These are phyloP conservation scores for Cordilura impudica DNA, from an alignment of 2,888 invertebrate genomes.

Conservation along the genomic window DNA sequence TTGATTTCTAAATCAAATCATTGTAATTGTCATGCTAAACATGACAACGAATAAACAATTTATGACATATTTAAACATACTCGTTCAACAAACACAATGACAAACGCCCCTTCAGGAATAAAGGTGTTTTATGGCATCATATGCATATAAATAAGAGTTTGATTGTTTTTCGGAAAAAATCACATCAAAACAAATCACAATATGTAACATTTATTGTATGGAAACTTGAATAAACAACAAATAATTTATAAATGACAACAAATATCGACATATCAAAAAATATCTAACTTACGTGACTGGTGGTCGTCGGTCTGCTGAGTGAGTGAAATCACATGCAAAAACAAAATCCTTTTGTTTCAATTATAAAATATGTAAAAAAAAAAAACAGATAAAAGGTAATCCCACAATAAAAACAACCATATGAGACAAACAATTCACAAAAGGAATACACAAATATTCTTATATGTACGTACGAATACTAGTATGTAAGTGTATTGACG, in stretches of 20 bases:
- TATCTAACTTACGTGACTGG: conserved; percentile 61
- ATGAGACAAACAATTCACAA: conserved; percentile 34
- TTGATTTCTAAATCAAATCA: conserved; percentile 51
- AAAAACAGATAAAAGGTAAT: conserved; percentile 39
- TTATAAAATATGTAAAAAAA: background rate
- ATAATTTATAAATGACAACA: conserved; percentile 62
- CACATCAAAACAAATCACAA: conserved; percentile 60
- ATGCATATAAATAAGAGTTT: conserved; percentile 59
- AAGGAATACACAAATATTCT: conserved; percentile 23
- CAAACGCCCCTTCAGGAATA: conserved; percentile 43
- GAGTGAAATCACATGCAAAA: conserved; percentile 19
- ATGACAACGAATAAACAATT: conserved; percentile 57
- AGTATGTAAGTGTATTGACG: no score
- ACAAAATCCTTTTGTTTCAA: conserved; percentile 19
- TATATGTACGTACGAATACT: background rate
- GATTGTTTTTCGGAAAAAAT: conserved; percentile 45
- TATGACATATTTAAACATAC: conserved; percentile 59
- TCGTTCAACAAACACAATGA: conserved; percentile 29
- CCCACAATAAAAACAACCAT: conserved; percentile 9
- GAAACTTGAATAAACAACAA: conserved; percentile 55
- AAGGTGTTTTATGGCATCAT: conserved; percentile 64
- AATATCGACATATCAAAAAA: conserved; percentile 48
- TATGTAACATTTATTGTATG: conserved; percentile 42
- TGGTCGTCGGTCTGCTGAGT: conserved; percentile 26
- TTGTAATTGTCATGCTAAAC: conserved; percentile 54